A percentile compares a stretch with the other conserved stretches of the same genome.
Conservation (phyloP, 2,113 vertebrate genomes). For the Alouatta palliata region DNA sequence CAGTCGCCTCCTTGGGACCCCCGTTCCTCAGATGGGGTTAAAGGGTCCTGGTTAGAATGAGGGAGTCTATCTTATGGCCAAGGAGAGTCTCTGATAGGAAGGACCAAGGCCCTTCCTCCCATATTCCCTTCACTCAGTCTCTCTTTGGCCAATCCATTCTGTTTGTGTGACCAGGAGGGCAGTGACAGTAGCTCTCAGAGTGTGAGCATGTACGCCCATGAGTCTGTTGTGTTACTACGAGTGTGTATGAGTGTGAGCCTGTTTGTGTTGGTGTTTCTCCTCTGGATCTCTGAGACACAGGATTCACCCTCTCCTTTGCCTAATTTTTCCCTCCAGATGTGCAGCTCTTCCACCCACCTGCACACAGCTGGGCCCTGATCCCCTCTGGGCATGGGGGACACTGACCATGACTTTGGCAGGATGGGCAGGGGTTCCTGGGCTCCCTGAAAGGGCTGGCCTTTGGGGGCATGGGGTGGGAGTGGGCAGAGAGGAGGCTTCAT, state of each 20-base stretch:
- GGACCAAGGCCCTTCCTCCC: background rate
- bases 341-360: background rate
- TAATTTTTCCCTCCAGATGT: background rate
- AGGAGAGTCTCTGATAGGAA: background rate
- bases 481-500: constrained; percentile 19
- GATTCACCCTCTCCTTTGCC: constrained; percentile 1
- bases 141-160: background rate
- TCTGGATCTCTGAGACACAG: background rate
- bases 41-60: background rate
- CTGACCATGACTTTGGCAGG: background rate
- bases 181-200: background rate
- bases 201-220: background rate
- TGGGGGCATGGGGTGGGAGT: background rate
- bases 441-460: background rate
- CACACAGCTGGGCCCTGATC: background rate
- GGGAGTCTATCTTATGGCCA: background rate
- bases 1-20: background rate
- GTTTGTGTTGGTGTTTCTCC: background rate
- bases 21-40: background rate
- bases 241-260: background rate
- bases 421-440: background rate
- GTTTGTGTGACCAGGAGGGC: constrained; percentile 28
- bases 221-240: background rate
- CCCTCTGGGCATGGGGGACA: background rate
- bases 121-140: background rate